Conservation (phyloP, 2,888 invertebrate genomes). For the Hirtodrosophila alboralis region DNA sequence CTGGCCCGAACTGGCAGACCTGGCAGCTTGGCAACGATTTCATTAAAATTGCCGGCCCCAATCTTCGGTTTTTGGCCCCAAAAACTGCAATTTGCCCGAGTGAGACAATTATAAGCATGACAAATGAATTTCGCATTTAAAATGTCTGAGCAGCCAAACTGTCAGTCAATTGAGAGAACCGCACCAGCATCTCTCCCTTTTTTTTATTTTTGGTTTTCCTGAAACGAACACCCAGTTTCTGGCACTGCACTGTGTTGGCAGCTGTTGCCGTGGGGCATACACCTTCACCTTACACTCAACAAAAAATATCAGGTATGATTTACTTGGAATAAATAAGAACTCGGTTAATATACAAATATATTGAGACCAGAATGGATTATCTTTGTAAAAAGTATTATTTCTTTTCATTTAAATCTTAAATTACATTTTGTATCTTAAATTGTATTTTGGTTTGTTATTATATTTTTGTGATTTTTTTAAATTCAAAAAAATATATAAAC, state of each 20-base stretch:
- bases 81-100: slow-evolving; percentile 71
- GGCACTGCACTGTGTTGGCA: slow-evolving; percentile 10
- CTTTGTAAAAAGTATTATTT: no score
- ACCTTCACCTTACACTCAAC: slow-evolving; percentile 58
- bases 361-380: no score
- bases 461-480: no score
- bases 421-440: no score
- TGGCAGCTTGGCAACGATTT: slow-evolving; percentile 65
- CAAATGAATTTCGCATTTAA: slow-evolving; percentile 80
- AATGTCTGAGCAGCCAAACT: slow-evolving; percentile 37
- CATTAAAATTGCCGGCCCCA: slow-evolving; percentile 75
- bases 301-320: background rate
- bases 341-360: no score
- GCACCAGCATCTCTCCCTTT: slow-evolving; percentile 2
- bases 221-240: no score
- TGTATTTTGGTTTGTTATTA: no score
- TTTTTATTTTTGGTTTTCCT: no score
- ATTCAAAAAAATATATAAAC: no score
- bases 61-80: slow-evolving; percentile 59
- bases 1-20: background rate
- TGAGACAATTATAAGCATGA: slow-evolving; percentile 81
- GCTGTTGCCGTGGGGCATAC: slow-evolving; percentile 67
- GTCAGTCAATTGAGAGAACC: slow-evolving; percentile 64
- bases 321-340: no score
- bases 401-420: no score